Evolutionary conservation across 2,797 vertebrate species (phyloP).

Genomic region (Danio aesculapii): DNA sequence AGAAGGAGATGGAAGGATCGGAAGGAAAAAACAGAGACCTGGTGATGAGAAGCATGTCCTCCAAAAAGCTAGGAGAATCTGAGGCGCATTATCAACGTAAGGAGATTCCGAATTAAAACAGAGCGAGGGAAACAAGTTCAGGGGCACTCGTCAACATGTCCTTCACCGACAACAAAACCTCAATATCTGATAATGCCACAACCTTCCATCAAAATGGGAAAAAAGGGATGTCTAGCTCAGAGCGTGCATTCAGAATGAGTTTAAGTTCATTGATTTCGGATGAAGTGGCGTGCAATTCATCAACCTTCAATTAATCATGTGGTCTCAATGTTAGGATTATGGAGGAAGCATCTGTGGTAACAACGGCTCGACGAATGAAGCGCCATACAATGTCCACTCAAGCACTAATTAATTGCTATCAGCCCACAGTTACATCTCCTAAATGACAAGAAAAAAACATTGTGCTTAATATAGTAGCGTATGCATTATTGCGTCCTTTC

Average conservation of each 20-base stretch:
- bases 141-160: constrained; percentile 48
- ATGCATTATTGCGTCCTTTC: neutral
- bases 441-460: neutral
- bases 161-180: constrained; percentile 58
- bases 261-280: constrained; percentile 62
- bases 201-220: constrained; percentile 35
- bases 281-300: constrained; percentile 56
- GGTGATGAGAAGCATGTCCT: constrained; percentile 51
- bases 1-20: neutral
- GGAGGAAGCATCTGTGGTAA: constrained; percentile 37
- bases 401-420: neutral
- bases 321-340: constrained; percentile 49
- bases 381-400: neutral
- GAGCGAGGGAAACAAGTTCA: constrained; percentile 20
- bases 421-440: neutral
- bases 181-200: constrained; percentile 52
- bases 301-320: constrained; percentile 55
- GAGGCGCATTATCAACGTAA: neutral
- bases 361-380: constrained; percentile 47
- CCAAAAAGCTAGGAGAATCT: constrained; percentile 51
- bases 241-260: constrained; percentile 44
- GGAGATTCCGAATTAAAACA: constrained; percentile 46
- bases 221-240: constrained; percentile 5
- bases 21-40: constrained; percentile 13
- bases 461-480: neutral